These are phyloP conservation scores for Drosophila vallismaia DNA, from an alignment of 2,888 invertebrate genomes.

Conservation along the genomic window DNA sequence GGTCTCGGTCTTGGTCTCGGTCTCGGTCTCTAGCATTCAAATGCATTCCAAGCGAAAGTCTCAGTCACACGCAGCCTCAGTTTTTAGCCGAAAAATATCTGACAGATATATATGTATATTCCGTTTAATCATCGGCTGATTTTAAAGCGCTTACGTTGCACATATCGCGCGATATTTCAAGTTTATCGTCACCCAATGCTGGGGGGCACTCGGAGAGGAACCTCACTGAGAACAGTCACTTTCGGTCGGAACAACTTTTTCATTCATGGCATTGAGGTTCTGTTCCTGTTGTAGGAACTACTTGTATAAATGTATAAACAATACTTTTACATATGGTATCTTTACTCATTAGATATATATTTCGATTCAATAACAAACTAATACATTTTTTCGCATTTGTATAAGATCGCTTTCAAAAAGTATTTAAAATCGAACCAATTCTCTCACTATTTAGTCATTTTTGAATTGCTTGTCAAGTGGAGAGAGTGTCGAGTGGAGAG, in stretches of 20 bases:
- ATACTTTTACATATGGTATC: too few species aligned
- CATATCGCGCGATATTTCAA: slow-evolving; percentile 58
- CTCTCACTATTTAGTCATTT: too few species aligned
- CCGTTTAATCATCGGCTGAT: slow-evolving; percentile 31
- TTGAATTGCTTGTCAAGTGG: too few species aligned
- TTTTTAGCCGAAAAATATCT: slow-evolving; percentile 6
- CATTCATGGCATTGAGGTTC: slow-evolving; percentile 70
- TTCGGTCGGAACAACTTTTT: slow-evolving; percentile 46
- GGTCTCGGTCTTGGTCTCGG: slow-evolving; percentile 10
- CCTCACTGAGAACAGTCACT: slow-evolving; percentile 50
- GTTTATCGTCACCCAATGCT: slow-evolving; percentile 45
- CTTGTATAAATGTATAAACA: too few species aligned
- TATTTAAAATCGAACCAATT: too few species aligned
- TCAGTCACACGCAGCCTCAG: slow-evolving; percentile 30
- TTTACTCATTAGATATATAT: too few species aligned
- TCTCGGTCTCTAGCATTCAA: slow-evolving; percentile 29
- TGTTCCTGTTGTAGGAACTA: background rate
- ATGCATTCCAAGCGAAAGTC: slow-evolving; percentile 43
- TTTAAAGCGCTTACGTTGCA: slow-evolving; percentile 44
- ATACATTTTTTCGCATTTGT: too few species aligned
- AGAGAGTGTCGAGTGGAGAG: background rate
- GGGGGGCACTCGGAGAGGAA: background rate
- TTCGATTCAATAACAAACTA: too few species aligned
- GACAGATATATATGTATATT: slow-evolving; percentile 5
- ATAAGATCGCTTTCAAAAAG: too few species aligned